Evolutionary conservation across 2,888 invertebrate species (phyloP), one percentile per base, ranked within the genome.

Genomic region (Ochropacha duplaris): DNA sequence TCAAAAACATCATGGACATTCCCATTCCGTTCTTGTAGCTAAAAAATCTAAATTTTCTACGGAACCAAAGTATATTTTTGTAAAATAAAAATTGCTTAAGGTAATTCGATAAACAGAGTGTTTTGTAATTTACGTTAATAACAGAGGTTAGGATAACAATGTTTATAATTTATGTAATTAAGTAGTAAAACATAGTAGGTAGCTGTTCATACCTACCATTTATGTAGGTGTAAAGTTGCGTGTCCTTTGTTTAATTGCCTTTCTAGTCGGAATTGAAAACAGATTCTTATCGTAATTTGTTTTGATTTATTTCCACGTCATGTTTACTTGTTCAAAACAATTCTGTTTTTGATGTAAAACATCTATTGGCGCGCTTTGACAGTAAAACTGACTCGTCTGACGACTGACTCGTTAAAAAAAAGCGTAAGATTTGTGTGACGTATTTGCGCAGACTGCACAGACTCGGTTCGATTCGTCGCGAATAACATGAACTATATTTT

Each of bases 81-180:
- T 19, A 2, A 4, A 1, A 44, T 6, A 16, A 44, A 22, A 31
- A 5, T 9, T 16, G 26, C 0, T 6, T 19, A 22, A 24, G 26
- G 14, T 52, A 36, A 39, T 56, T 39, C 22, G 55, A 54, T 28
- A 31, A 58, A 54, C 50, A 5, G 44, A n/a, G 50, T 54, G 50
- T 56, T 49, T n/a, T 1, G 6, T 54, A 22, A 54, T 59, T 56
- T 56, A 16, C 50, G 22, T 44, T 59, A 59, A 59, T 59, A 31
- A 59, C 49, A 56, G 39, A 50, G 31, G 19, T 52, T 31, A 19
- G 44, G 16, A 19, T 16, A 36, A 44, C 19, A 44, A 44, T 36
- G 4, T 36, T 19, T 14, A 19, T 44, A 52, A 12, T 31, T 34
- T 39, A 54, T 54, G 54, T 50, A 59, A 49, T 56, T 56, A 50